Evolutionary conservation across 1,140 invertebrate genomes (phyloP), one percentile per base, ranked within the genome.

Genomic region (Rhopalosiphum padi): DNA sequence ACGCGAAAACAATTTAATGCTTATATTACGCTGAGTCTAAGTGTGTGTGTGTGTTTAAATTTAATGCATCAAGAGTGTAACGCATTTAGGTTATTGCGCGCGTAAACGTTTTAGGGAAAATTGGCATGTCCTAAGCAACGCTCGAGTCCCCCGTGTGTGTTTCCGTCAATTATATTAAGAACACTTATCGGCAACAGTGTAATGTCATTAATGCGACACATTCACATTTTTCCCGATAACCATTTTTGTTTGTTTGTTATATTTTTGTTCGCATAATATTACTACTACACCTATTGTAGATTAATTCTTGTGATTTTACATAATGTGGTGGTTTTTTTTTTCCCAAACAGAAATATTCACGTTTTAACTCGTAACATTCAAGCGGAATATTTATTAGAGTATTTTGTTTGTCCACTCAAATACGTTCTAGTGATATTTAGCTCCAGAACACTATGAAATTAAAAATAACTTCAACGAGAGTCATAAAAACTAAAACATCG

Each of bases 101-200:
- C 35, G 35, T 55, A 30, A 18, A 55, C 1, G 88, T 90, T 43
- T 51, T 55, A 85, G 91, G 77, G 83, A 89, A 88, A 93, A 89
- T 60, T 93, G 85, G 93, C 85, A 93, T 89, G 86, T 60, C 8
- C 60, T 82, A 82, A 77, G 43, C 77, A 91, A 77, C 90, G 90
- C 2, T 35, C 22, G 46, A 92, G 18, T 92, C 60, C 90, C 41
- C 22, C 18, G 25, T 21, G 22, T 22, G 25, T n/a, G 7, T 22
- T 37, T 83, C 22, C 82, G 35, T 83, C 1, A 83, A 3, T 41
- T 83, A 83, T 41, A 68, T n/a, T n/a, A n/a, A 18, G 48, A 18
- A 15, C 30, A n/a, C 60, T 68, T 68, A 18, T n/a, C 5, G 60
- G 30, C 60, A 30, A n/a, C 30, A n/a, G 60, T 68, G 55, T 30